Conservation (phyloP, 2,113 vertebrate genomes). For the Mixornis gularis region DNA sequence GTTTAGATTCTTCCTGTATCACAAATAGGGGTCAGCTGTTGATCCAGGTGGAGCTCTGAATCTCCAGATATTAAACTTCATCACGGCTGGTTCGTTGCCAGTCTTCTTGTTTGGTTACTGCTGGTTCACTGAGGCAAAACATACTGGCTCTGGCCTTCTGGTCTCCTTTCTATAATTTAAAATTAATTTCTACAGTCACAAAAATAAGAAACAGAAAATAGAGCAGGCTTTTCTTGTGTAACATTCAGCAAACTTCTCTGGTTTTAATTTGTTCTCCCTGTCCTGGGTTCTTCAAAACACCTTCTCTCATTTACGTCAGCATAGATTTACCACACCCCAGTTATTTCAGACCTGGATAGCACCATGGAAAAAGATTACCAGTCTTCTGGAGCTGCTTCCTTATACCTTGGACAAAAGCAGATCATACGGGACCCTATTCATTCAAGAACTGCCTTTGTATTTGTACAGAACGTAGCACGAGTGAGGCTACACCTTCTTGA, state of each 20-base stretch:
- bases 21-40: not conserved
- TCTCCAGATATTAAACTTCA: not conserved
- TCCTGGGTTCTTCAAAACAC: constrained; percentile 38
- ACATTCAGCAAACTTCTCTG: not conserved
- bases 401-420: not conserved
- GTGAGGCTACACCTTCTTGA: not conserved
- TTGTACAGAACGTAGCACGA: not conserved
- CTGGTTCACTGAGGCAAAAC: not conserved
- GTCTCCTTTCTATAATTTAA: not conserved
- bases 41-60: not conserved
- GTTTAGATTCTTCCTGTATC: not conserved
- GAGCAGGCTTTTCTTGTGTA: not conserved
- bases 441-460: not conserved
- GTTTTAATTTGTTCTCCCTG: constrained; percentile 37
- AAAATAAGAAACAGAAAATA: constrained; percentile 1
- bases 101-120: not conserved
- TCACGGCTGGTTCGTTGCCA: not conserved
- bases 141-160: not conserved
- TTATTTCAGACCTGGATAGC: constrained; percentile 47
- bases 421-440: not conserved
- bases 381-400: not conserved
- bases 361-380: constrained; percentile 39
- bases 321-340: constrained; percentile 41
- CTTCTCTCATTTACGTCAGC: constrained; percentile 43
- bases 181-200: not conserved